Conservation (phyloP, 2,113 vertebrate genomes). For the Ascaphus truei region DNA sequence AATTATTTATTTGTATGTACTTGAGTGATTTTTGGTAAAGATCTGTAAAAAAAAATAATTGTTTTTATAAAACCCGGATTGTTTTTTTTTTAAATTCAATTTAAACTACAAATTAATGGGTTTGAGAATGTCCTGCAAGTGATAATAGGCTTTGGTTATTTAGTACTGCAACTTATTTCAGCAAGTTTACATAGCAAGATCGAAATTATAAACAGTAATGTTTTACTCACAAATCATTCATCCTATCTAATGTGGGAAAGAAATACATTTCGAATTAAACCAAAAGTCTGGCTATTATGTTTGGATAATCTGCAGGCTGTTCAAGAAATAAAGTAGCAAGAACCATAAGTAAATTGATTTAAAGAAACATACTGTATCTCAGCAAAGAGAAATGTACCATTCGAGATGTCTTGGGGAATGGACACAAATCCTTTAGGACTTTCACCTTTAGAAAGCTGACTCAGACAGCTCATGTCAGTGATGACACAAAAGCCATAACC, state of each 20-base stretch:
- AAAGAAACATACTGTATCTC: not conserved
- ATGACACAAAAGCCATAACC: slow-evolving; percentile 22
- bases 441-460: slow-evolving; percentile 27
- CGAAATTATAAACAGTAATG: slow-evolving; percentile 12
- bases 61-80: too few relatives aligned
- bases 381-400: not conserved
- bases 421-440: slow-evolving; percentile 29
- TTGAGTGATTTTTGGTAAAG: too few relatives aligned
- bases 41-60: too few relatives aligned
- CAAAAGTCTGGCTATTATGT: not conserved
- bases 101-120: too few relatives aligned
- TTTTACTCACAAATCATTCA: not conserved
- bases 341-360: not conserved
- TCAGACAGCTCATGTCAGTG: not conserved
- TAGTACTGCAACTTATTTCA: not conserved
- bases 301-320: not conserved
- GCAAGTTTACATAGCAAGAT: slow-evolving; percentile 16
- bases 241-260: slow-evolving; percentile 14
- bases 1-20: too few relatives aligned
- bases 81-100: too few relatives aligned
- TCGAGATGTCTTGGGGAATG: too few relatives aligned
- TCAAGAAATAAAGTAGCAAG: not conserved
- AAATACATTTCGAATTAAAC: not conserved
- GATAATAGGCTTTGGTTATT: slow-evolving; percentile 1
- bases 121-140: too few relatives aligned